A percentile compares a stretch with the other conserved stretches of the same genome.
Conservation (phyloP, 2,797 vertebrate species). For the Adrianichthys oophorus region DNA sequence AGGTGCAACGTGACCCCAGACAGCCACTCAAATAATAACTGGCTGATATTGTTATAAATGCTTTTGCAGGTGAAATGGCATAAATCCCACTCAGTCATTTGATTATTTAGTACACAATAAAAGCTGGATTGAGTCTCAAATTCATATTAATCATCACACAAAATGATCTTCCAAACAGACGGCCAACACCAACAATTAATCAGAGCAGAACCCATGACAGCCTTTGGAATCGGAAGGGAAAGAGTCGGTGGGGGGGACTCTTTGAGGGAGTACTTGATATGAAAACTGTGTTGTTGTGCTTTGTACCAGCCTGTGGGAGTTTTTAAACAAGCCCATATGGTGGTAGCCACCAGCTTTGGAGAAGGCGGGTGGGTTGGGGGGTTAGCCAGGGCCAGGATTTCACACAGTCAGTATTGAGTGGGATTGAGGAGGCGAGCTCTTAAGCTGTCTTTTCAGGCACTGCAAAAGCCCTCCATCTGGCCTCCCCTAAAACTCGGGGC, state of each 20-base stretch:
- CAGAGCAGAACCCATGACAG: slow-evolving; percentile 77
- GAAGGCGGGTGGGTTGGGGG: slow-evolving; percentile 71
- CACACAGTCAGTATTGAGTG: slow-evolving; percentile 98
- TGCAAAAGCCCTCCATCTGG: slow-evolving; percentile 99
- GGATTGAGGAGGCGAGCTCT: slow-evolving; percentile 99
- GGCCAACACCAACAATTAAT: slow-evolving; percentile 77
- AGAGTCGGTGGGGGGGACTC: slow-evolving; percentile 67
- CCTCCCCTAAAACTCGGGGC: slow-evolving; percentile 94
- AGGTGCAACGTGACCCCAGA: slow-evolving; percentile 67
- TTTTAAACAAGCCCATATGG: slow-evolving; percentile 84
- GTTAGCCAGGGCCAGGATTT: slow-evolving; percentile 91
- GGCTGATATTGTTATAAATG: slow-evolving; percentile 27
- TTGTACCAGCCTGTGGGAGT: slow-evolving; percentile 83
- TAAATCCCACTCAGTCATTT: slow-evolving; percentile 36
- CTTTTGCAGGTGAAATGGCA: slow-evolving; percentile 48
- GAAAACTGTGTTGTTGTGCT: slow-evolving; percentile 84
- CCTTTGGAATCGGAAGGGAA: slow-evolving; percentile 74
- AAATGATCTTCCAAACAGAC: slow-evolving; percentile 76
- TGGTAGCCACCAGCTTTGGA: slow-evolving; percentile 85
- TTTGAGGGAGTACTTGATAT: slow-evolving; percentile 82
- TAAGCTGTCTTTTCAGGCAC: slow-evolving; percentile 99
- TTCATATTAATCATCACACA: slow-evolving; percentile 74
- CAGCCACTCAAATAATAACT: slow-evolving; percentile 53
- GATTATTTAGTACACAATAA: slow-evolving; percentile 56
- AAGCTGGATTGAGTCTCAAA: slow-evolving; percentile 67